A percentile compares a stretch with the other conserved stretches of the same genome.
phyloP scores from a whole-genome alignment of 2,113 vertebrate species.

The Tragulus kanchil region DNA sequence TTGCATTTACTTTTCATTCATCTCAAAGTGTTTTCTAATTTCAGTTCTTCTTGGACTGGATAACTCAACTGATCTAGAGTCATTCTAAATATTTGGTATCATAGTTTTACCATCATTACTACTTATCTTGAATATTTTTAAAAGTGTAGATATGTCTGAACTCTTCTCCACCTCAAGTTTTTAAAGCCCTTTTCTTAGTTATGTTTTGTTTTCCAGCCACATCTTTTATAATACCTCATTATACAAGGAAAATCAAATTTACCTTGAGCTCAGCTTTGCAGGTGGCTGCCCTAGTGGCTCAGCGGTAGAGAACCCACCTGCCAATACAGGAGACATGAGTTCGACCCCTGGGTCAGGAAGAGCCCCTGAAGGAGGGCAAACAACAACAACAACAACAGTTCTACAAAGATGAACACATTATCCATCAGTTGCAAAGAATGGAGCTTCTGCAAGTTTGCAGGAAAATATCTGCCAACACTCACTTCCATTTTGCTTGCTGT shows the following conservation, averaged over 20 bases:
- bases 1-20: neutral
- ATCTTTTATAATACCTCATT: neutral
- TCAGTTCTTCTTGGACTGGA: neutral
- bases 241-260: slow-evolving; percentile 11
- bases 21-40: slow-evolving; percentile 1
- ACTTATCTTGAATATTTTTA: neutral
- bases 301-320: neutral
- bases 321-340: neutral
- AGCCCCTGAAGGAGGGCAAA: neutral
- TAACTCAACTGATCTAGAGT: neutral
- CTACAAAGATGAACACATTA: neutral
- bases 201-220: neutral
- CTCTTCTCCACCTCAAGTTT: neutral
- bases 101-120: neutral
- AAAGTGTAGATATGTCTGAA: neutral
- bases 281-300: neutral
- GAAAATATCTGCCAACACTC: neutral
- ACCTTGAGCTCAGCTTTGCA: neutral
- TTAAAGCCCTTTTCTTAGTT: neutral
- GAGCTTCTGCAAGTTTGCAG: neutral
- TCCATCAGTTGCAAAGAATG: neutral
- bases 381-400: neutral
- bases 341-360: neutral
- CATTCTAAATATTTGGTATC: neutral
- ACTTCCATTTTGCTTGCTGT: neutral